These are phyloP conservation scores for Anniella stebbinsi DNA, from an alignment of 2,797 vertebrate genomes.

Conservation along the genomic window DNA sequence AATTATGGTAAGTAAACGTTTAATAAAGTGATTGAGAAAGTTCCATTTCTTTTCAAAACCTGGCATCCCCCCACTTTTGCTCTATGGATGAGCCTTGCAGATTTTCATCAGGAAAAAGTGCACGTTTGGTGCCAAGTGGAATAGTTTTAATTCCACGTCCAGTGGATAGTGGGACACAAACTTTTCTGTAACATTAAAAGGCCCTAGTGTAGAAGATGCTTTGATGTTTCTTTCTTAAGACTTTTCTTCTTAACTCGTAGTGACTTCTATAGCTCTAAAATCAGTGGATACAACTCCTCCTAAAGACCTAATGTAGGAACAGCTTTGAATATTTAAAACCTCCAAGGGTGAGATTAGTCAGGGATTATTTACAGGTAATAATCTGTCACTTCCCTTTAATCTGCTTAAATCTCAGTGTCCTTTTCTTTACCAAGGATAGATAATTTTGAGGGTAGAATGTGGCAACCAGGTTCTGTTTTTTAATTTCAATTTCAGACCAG, in stretches of 20 bases:
- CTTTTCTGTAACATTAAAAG: not conserved
- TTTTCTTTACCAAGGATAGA: not conserved
- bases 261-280: not conserved
- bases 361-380: not conserved
- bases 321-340: not conserved
- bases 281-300: not conserved
- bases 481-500: not conserved
- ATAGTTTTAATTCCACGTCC: not conserved
- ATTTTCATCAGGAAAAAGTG: too few species aligned
- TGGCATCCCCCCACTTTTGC: too few species aligned
- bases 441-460: not conserved
- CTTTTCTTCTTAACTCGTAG: not conserved
- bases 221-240: not conserved
- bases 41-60: not conserved
- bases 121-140: not conserved
- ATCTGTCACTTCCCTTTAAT: not conserved
- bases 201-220: not conserved
- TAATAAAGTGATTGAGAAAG: not conserved
- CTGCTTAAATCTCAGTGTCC: not conserved
- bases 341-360: not conserved
- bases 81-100: not conserved
- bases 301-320: not conserved
- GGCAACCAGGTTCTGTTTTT: not conserved
- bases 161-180: not conserved
- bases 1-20: too few species aligned